Evolutionary conservation across 2,113 vertebrate species (phyloP), one percentile per base, ranked within the genome.

Genomic region (Anarhynchus alexandrinus): DNA sequence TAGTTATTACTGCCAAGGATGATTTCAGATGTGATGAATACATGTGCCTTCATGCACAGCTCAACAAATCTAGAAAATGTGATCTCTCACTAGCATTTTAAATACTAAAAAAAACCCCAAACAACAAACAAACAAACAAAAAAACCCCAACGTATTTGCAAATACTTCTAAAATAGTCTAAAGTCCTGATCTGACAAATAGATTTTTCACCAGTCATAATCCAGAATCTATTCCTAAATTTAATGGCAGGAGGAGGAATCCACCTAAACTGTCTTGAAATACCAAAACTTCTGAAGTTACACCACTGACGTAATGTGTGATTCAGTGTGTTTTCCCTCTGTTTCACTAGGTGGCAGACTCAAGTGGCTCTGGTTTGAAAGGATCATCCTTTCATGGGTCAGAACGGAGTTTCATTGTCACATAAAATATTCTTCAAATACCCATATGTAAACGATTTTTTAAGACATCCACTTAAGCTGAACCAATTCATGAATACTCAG

Each of bases 281-380:
- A 34, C 1, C 4, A 23, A n/a, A 51, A 62, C 3, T 40, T 49
- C 22, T 0, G 10, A 17, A 51, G 29, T 8, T 29, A 19, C 2
- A 5, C 5, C 7, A 0, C 12, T 1, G 54, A 23, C 6, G 32
- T 8, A 0, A 8, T 3, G 40, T 3, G n/a, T 12, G 12, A 11
- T 36, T 66, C 32, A 1, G 5, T n/a, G 74, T 72, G 40, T 32
- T 95, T 69, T 93, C 64, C 32, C 30, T 59, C n/a, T 74, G 30
- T 38, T 65, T 86, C 95, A 58, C 88, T 34, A 91, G 94, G 61
- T 84, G 90, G 86, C 88, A 93, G 76, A 66, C 88, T 74, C 64
- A 57, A 74, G 65, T 9, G 43, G 27, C 52, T 32, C 64, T 71
- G 42, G 4, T 40, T 66, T 36, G 42, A 13, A 36, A 45, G 5